A percentile compares a stretch with the other conserved stretches of the same genome.
Conservation (phyloP, 1,140 invertebrate genomes). For the Macrobrachium rosenbergii region DNA sequence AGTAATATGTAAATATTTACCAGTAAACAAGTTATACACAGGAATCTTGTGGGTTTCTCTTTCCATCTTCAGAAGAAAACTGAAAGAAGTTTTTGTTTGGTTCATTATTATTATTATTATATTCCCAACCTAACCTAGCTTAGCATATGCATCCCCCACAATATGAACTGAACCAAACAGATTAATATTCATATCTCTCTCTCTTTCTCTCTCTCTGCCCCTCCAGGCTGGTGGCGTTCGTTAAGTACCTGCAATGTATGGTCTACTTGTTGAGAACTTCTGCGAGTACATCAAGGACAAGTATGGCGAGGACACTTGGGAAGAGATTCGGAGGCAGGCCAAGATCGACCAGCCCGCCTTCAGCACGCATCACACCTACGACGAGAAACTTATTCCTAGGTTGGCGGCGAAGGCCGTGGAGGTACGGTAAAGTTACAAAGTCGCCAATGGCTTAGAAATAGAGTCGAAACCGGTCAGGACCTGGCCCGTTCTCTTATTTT, state of each 20-base stretch:
- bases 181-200: background rate
- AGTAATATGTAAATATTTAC: too few relatives aligned
- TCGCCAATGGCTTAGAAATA: too few relatives aligned
- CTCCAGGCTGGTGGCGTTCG: conserved; percentile 9
- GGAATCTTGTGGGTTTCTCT: too few relatives aligned
- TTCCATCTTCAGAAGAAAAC: too few relatives aligned
- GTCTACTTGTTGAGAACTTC: conserved; percentile 92
- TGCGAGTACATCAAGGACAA: conserved; percentile 88
- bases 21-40: too few relatives aligned
- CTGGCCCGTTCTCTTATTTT: background rate
- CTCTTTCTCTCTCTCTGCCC: background rate
- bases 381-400: conserved; percentile 87
- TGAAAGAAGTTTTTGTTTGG: too few relatives aligned
- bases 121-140: background rate
- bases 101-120: too few relatives aligned
- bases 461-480: background rate
- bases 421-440: conserved; percentile 76
- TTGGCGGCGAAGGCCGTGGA: conserved; percentile 87
- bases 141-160: too few relatives aligned
- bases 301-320: conserved; percentile 94
- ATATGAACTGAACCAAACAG: too few relatives aligned
- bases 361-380: conserved; percentile 92
- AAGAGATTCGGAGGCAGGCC: conserved; percentile 84
- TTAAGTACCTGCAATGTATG: conserved; percentile 82
- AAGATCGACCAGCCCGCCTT: conserved; percentile 88